These are phyloP conservation scores for Amblyopsis hoosieri DNA, from an alignment of 2,797 vertebrate genomes.

Conservation along the genomic window DNA sequence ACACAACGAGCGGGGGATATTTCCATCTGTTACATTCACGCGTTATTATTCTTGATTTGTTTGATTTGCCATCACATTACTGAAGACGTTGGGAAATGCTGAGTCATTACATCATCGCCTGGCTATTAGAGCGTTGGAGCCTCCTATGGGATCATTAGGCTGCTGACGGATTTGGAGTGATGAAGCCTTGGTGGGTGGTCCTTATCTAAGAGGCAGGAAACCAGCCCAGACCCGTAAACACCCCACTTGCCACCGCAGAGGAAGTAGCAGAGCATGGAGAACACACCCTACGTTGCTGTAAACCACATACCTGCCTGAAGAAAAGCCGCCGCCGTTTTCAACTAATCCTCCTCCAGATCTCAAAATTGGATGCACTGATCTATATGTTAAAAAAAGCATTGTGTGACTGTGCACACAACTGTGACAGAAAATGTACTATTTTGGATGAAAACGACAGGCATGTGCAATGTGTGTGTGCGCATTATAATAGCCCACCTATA, in stretches of 20 bases:
- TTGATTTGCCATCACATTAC: slow-evolving; percentile 43
- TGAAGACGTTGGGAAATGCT: slow-evolving; percentile 62
- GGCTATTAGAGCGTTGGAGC: slow-evolving; percentile 45
- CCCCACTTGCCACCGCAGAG: slow-evolving; percentile 55
- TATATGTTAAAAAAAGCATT: not conserved
- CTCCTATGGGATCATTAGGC: slow-evolving; percentile 58
- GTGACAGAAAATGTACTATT: slow-evolving; percentile 10
- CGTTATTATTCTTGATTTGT: slow-evolving; percentile 46
- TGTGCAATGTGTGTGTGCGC: slow-evolving; percentile 41
- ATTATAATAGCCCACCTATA: slow-evolving; percentile 46
- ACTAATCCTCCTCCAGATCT: slow-evolving; percentile 24
- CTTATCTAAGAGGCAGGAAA: slow-evolving; percentile 74
- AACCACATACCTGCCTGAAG: slow-evolving; percentile 37
- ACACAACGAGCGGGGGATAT: slow-evolving; percentile 31
- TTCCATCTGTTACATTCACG: slow-evolving; percentile 21
- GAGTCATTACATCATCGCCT: slow-evolving; percentile 65
- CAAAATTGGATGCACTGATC: slow-evolving; percentile 18
- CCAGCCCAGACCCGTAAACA: slow-evolving; percentile 71
- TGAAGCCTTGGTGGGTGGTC: slow-evolving; percentile 73
- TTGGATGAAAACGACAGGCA: slow-evolving; percentile 8
- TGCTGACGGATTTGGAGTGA: slow-evolving; percentile 66
- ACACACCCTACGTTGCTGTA: slow-evolving; percentile 64
- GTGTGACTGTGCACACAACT: slow-evolving; percentile 29
- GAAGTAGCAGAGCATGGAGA: slow-evolving; percentile 58
- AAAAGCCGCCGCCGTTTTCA: slow-evolving; percentile 13